phyloP scores from a whole-genome alignment of 2,888 invertebrate species.

The Synergus umbraculus region DNA sequence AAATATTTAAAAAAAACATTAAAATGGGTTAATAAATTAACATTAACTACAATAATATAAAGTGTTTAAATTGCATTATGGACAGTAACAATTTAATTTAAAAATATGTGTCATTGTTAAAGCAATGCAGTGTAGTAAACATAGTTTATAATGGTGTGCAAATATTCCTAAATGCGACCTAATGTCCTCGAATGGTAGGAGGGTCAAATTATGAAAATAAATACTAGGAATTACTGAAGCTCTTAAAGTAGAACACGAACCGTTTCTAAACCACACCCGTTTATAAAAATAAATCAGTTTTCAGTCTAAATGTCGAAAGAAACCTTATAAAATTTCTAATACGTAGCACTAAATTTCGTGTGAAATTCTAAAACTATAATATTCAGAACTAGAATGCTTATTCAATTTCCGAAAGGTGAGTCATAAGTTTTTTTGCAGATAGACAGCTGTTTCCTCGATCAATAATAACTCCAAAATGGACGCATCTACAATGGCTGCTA shows the following conservation, averaged over 20 bases:
- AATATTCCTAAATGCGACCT: not conserved
- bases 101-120: no score
- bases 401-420: not conserved
- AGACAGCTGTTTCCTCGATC: not conserved
- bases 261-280: not conserved
- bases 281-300: not conserved
- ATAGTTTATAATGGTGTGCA: no score
- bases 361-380: not conserved
- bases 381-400: not conserved
- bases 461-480: not conserved
- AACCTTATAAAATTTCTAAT: not conserved
- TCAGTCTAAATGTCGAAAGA: no score
- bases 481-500: constrained; percentile 21
- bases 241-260: not conserved
- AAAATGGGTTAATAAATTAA: no score
- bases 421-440: not conserved
- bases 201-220: not conserved
- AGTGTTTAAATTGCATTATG: no score
- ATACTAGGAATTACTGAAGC: not conserved
- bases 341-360: not conserved
- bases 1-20: no score
- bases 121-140: no score
- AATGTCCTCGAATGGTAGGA: not conserved
- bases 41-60: no score
- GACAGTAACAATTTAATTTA: no score